These are phyloP conservation scores for Tenebrio molitor DNA, from an alignment of 1,140 invertebrate genomes.

Conservation along the genomic window DNA sequence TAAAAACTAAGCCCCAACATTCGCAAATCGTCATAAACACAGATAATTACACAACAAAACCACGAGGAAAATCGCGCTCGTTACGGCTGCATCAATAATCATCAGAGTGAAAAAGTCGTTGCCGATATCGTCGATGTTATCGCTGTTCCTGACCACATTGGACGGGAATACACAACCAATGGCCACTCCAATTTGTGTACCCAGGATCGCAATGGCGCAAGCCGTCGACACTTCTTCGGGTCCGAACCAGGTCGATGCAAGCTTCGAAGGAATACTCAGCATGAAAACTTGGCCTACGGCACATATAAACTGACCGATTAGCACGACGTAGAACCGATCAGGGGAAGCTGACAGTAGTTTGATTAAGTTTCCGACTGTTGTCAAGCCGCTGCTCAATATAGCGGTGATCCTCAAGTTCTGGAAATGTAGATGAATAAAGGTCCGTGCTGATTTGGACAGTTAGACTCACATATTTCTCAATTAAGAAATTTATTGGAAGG, in stretches of 20 bases:
- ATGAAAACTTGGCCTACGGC: constrained; percentile 80
- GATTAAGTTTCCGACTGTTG: constrained; percentile 68
- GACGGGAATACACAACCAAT: constrained; percentile 66
- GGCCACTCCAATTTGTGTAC: constrained; percentile 76
- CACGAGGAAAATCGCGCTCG: constrained; percentile 66
- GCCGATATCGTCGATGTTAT: constrained; percentile 63
- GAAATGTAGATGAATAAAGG: constrained; percentile 46
- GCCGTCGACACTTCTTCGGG: constrained; percentile 78
- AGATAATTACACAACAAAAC: constrained; percentile 73
- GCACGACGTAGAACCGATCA: constrained; percentile 74
- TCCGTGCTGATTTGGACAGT: background rate
- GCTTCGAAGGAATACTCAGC: constrained; percentile 78
- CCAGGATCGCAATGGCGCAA: constrained; percentile 83
- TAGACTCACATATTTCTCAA: constrained; percentile 60
- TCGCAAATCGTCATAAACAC: background rate
- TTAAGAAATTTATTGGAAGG: constrained; percentile 58
- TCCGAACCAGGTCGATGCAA: constrained; percentile 76
- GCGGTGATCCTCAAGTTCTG: constrained; percentile 65
- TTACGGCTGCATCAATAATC: constrained; percentile 70
- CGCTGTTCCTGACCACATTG: constrained; percentile 66
- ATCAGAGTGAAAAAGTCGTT: constrained; percentile 65
- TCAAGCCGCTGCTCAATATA: constrained; percentile 72
- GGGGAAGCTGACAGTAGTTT: constrained; percentile 75
- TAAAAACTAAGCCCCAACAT: constrained; percentile 69
- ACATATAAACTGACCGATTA: constrained; percentile 79